Evolutionary conservation across 2,888 invertebrate genomes (phyloP), one percentile per base, ranked within the genome.

Genomic region (Brachynemurus nebulosus): DNA sequence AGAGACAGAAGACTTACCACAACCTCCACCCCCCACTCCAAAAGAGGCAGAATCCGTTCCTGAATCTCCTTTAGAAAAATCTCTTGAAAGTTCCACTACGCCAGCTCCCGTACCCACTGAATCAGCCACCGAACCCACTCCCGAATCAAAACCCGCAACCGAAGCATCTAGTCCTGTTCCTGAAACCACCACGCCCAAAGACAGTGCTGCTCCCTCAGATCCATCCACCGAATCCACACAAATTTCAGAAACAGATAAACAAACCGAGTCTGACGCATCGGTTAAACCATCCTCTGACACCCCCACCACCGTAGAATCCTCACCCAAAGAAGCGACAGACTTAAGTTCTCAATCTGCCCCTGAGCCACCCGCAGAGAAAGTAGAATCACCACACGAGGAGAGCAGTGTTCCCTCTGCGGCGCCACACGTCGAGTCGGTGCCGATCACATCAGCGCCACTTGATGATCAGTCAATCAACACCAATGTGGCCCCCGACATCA

Each of bases 401-500:
- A 37, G 37, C 37, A 37, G 37, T 37, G 12, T 30, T 30, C 30
- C 30, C 30, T 30, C 37, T 19, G 20, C 17, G n/a, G 37, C 20
- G 20, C 19, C 17, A 19, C 18, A 14, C 18, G 37, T 18, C 20
- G 37, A 37, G 18, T 37, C 37, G 37, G 37, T 37, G 20, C 37
- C 37, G n/a, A 20, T 37, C 19, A 37, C 37, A 12, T 37, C 37
- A 37, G 37, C 37, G 19, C 37, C 37, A 12, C 37, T 37, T 37
- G 20, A 20, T 20, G 20, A 37, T 37, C 20, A 37, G 18, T 19
- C 37, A 19, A 12, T 37, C 37, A 19, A 20, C 37, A 20, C 18
- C 19, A 20, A 37, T 37, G 37, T 37, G 37, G 37, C 19, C 37
- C 37, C 37, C 37, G 37, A 37, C 12, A 37, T 37, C 18, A 37